Evolutionary conservation across 2,113 vertebrate genomes (phyloP).

Genomic region (Loxodonta africana): DNA sequence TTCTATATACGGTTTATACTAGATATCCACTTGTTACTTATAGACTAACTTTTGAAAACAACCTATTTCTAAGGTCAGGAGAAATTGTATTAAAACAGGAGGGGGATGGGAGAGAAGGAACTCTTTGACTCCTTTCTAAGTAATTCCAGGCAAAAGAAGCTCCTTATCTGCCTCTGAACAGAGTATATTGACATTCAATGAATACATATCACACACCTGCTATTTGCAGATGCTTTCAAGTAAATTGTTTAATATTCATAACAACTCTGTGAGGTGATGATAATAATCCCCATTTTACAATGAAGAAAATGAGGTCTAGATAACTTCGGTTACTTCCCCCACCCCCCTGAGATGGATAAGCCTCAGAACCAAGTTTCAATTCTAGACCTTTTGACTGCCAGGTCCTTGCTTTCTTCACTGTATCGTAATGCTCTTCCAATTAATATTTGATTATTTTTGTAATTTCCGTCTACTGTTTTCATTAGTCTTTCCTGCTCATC

Average conservation of each 20-base stretch:
- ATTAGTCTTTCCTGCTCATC: not conserved
- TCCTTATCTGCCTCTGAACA: slow-evolving; percentile 59
- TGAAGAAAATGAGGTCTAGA: slow-evolving; percentile 43
- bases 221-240: slow-evolving; percentile 65
- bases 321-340: not conserved
- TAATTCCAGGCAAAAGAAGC: slow-evolving; percentile 47
- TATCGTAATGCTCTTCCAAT: not conserved
- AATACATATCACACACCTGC: slow-evolving; percentile 60
- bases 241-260: slow-evolving; percentile 67
- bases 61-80: slow-evolving; percentile 55
- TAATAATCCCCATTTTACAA: slow-evolving; percentile 48
- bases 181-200: slow-evolving; percentile 48
- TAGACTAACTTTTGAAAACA: slow-evolving; percentile 44
- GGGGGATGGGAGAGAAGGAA: not conserved
- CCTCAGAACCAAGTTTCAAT: not conserved
- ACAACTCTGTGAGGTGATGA: slow-evolving; percentile 31
- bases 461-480: not conserved
- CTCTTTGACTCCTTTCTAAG: slow-evolving; percentile 36
- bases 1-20: slow-evolving; percentile 47
- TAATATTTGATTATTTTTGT: slow-evolving; percentile 18
- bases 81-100: slow-evolving; percentile 25
- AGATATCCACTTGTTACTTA: slow-evolving; percentile 18
- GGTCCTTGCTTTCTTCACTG: not conserved
- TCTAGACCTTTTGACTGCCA: slow-evolving; percentile 21
- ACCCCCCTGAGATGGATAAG: not conserved